These are phyloP conservation scores for Leptoclinus maculatus DNA, from an alignment of 2,797 vertebrate species.

Conservation along the genomic window DNA sequence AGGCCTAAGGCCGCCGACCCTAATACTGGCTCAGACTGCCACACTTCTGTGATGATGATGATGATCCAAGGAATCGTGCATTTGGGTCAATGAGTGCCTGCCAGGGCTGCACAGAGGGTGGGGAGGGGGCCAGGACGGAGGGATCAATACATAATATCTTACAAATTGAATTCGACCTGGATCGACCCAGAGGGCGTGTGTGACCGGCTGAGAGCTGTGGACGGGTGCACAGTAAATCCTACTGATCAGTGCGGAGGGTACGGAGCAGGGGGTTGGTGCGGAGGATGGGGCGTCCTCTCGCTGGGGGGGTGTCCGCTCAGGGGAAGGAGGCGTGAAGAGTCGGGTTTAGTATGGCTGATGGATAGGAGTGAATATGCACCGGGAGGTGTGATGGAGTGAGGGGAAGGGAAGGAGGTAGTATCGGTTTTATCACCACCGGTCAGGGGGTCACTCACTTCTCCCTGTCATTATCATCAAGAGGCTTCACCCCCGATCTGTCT, in stretches of 20 bases:
- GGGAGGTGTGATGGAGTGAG: slow-evolving; percentile 57
- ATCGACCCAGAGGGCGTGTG: slow-evolving; percentile 83
- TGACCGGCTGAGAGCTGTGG: slow-evolving; percentile 78
- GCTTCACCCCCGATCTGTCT: slow-evolving; percentile 72
- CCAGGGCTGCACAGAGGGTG: slow-evolving; percentile 53
- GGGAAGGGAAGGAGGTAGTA: slow-evolving; percentile 49
- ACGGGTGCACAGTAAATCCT: slow-evolving; percentile 82
- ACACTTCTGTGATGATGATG: slow-evolving; percentile 68
- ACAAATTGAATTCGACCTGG: slow-evolving; percentile 90
- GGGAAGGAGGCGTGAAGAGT: slow-evolving; percentile 56
- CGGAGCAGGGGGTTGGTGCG: slow-evolving; percentile 8
- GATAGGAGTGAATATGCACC: slow-evolving; percentile 53
- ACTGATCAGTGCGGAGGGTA: slow-evolving; percentile 73
- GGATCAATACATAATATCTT: slow-evolving; percentile 90
- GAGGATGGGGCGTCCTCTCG: slow-evolving; percentile 42
- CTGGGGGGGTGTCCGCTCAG: slow-evolving; percentile 44
- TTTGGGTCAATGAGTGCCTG: slow-evolving; percentile 79
- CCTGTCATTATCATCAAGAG: slow-evolving; percentile 75
- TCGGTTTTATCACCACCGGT: slow-evolving; percentile 72
- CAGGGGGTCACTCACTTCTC: slow-evolving; percentile 69
- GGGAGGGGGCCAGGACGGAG: slow-evolving; percentile 58
- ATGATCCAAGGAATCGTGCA: slow-evolving; percentile 69
- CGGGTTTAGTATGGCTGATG: slow-evolving; percentile 46
- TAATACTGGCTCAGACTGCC: slow-evolving; percentile 66
- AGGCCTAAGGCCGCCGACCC: slow-evolving; percentile 59